Conservation (phyloP, 2,797 vertebrate genomes). For the Parauchenoglanis ngamensis region DNA sequence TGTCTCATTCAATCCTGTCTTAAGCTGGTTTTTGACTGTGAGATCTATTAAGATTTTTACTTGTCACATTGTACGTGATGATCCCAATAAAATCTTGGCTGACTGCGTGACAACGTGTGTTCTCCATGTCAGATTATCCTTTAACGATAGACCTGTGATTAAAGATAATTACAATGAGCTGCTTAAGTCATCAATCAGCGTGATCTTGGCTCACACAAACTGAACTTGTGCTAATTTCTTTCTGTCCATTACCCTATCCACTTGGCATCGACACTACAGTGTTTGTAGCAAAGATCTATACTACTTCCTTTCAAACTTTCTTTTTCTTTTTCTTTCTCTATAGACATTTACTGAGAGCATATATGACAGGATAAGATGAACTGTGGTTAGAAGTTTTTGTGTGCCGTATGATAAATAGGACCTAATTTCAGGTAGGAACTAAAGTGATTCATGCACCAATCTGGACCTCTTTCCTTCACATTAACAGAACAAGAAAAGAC, state of each 20-base stretch:
- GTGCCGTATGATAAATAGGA: background rate
- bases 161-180: slow-evolving; percentile 8
- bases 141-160: slow-evolving; percentile 8
- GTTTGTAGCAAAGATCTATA: background rate
- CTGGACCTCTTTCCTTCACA: background rate
- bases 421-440: background rate
- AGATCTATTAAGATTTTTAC: background rate
- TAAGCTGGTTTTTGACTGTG: background rate
- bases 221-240: background rate
- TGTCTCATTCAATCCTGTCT: slow-evolving; percentile 18
- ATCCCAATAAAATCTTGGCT: slow-evolving; percentile 1
- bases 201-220: background rate
- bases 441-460: background rate
- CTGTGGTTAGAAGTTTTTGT: background rate
- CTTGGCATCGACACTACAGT: too few species aligned
- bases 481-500: background rate
- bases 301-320: too few species aligned
- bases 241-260: background rate
- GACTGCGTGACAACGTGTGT: background rate
- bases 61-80: background rate
- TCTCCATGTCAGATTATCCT: background rate
- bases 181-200: background rate
- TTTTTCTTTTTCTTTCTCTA: background rate
- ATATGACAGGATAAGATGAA: background rate
- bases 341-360: background rate